phyloP scores from a whole-genome alignment of 92 coral and sea anemone genomes.

The Bergia puertoricense region DNA sequence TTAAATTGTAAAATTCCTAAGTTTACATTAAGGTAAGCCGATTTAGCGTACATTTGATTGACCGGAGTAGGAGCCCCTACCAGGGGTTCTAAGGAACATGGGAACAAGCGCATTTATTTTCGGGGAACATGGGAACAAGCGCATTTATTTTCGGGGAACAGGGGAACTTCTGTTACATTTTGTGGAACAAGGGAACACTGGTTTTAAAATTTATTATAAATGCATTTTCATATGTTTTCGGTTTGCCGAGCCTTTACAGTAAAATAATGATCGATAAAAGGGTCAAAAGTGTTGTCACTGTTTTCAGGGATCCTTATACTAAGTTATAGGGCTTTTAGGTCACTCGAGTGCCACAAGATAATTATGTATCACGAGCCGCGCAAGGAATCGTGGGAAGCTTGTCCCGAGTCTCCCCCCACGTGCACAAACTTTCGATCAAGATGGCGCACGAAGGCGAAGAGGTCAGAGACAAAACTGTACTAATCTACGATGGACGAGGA shows the following conservation, averaged over 20 bases:
- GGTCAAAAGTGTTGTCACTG: neutral
- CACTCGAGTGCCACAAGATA: constrained; percentile 3
- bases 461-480: neutral
- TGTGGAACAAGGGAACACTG: too few species aligned
- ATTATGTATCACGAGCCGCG: neutral
- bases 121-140: too few species aligned
- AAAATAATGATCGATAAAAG: neutral
- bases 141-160: too few species aligned
- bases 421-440: neutral
- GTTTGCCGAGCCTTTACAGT: constrained; percentile 10
- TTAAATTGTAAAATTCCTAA: neutral
- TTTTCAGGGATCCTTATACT: neutral
- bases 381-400: constrained; percentile 4
- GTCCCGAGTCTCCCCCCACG: constrained; percentile 6
- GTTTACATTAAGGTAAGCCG: neutral
- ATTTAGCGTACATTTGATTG: too few species aligned
- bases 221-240: constrained; percentile 4
- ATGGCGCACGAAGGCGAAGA: neutral
- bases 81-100: too few species aligned
- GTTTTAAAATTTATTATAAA: constrained; percentile 2
- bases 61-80: too few species aligned
- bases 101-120: too few species aligned
- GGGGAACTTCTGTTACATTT: too few species aligned
- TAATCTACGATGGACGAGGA: too few species aligned
- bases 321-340: constrained; percentile 13